Evolutionary conservation across 2,888 invertebrate species (phyloP).

Genomic region (Apocheima hispidaria): DNA sequence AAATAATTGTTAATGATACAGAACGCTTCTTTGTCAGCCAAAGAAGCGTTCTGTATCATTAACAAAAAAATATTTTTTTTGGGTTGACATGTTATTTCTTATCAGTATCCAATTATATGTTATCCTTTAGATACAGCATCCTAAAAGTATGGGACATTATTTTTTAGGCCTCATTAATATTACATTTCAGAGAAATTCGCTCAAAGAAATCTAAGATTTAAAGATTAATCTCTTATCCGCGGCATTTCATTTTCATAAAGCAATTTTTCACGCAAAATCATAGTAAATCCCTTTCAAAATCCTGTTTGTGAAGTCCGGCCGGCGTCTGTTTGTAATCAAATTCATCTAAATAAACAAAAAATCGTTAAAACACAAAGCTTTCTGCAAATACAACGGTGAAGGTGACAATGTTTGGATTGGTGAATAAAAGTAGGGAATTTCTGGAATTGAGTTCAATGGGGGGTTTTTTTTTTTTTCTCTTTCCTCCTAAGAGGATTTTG

Average conservation of each 20-base stretch:
- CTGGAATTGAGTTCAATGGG: not conserved
- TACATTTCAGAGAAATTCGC: not conserved
- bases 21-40: no score
- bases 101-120: no score
- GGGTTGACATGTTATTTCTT: no score
- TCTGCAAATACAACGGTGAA: constrained; percentile 13
- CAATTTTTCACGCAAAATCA: constrained; percentile 1
- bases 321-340: constrained; percentile 19
- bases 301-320: constrained; percentile 8
- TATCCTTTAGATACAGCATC: not conserved
- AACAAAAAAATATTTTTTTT: no score
- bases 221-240: not conserved
- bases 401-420: no score
- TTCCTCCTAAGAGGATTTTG: no score
- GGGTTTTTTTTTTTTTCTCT: no score
- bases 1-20: no score
- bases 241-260: not conserved
- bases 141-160: no score
- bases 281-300: constrained; percentile 2
- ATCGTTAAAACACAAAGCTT: constrained; percentile 18
- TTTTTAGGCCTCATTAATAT: not conserved
- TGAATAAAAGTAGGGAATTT: no score
- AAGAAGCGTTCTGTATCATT: no score
- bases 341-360: constrained; percentile 17
- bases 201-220: not conserved